These are phyloP conservation scores for Thermophis baileyi DNA, from an alignment of 2,113 vertebrate species.

Conservation along the genomic window DNA sequence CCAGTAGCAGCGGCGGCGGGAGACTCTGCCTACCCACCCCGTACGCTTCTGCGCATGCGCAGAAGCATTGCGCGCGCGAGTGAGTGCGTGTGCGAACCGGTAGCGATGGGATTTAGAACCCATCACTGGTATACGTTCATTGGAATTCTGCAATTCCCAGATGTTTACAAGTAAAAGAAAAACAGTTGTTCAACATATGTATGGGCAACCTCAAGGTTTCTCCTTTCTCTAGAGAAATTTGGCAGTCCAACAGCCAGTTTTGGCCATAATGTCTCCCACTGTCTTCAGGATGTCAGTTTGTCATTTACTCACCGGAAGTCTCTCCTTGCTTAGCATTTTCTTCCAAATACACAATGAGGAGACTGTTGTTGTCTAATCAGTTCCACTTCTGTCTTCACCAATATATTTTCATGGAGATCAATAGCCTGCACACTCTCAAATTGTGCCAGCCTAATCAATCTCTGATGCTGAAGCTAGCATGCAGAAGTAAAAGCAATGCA, in stretches of 20 bases:
- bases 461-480: conserved; percentile 16
- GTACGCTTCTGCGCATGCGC: too few relatives aligned
- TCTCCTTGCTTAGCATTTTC: background rate
- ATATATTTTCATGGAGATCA: conserved; percentile 15
- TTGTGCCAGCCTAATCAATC: background rate
- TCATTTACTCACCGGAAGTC: background rate
- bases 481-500: background rate
- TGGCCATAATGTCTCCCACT: background rate
- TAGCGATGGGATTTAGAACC: too few relatives aligned
- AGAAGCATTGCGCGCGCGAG: too few relatives aligned
- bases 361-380: conserved; percentile 21
- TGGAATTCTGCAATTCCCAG: too few relatives aligned
- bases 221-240: background rate
- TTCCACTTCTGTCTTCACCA: conserved; percentile 30
- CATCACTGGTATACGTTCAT: too few relatives aligned
- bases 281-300: background rate
- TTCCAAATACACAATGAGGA: background rate
- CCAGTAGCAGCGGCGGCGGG: too few relatives aligned
- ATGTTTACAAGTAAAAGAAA: too few relatives aligned
- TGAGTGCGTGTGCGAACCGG: too few relatives aligned
- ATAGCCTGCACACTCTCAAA: conserved; percentile 31
- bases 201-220: too few relatives aligned
- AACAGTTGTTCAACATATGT: too few relatives aligned
- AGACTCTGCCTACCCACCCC: too few relatives aligned
- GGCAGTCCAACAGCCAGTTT: background rate